Percentiles rank a stretch among this genome's conserved stretches.
Conservation (phyloP, 2,797 vertebrate genomes). For the Furcifer pardalis region DNA sequence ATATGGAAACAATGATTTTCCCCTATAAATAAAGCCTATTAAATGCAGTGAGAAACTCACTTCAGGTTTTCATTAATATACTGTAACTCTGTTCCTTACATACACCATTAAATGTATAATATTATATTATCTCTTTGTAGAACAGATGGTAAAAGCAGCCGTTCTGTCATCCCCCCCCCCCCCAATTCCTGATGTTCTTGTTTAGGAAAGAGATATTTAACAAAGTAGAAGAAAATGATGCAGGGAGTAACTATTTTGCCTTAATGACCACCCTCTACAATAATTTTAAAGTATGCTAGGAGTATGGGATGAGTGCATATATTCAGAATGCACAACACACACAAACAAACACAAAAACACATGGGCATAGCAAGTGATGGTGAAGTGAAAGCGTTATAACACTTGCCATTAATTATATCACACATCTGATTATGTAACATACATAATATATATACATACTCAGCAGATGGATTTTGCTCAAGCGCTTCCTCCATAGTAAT, state of each 20-base stretch:
- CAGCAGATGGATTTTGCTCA: not conserved
- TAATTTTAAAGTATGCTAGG: not conserved
- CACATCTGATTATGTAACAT: too few relatives aligned
- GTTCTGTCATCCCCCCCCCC: not conserved
- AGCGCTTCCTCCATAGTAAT: not conserved
- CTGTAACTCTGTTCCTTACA: not conserved
- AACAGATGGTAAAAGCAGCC: too few relatives aligned
- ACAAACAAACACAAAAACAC: too few relatives aligned
- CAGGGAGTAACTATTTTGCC: not conserved
- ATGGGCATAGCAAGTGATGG: not conserved
- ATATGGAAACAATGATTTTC: not conserved
- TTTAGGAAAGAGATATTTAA: not conserved
- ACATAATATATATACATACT: too few relatives aligned
- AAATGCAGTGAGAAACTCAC: not conserved
- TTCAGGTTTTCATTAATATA: not conserved
- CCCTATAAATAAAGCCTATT: not conserved
- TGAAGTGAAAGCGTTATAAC: not conserved
- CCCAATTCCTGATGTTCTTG: not conserved
- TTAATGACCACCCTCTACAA: too few relatives aligned
- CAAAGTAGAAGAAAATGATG: not conserved
- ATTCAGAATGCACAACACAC: not conserved
- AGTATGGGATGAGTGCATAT: not conserved
- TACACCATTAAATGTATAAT: not conserved
- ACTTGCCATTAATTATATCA: not conserved
- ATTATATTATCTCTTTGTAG: not conserved